A percentile compares a stretch with the other conserved stretches of the same genome.
These are phyloP conservation scores for Brachypodius melanocephalos DNA, from an alignment of 2,113 vertebrate species.

Conservation along the genomic window DNA sequence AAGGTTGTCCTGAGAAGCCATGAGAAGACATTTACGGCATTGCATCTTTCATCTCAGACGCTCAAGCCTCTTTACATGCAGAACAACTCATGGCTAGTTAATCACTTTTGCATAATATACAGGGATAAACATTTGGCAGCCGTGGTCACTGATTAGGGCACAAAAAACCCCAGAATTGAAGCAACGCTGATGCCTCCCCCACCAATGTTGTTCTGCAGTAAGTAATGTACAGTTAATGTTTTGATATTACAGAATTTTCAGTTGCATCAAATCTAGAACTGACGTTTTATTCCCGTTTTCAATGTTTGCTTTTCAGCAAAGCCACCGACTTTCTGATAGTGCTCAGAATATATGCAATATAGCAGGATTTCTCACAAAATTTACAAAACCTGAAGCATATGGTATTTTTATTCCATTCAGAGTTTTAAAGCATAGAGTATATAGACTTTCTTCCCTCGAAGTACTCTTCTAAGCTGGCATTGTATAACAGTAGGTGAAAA, in stretches of 20 bases:
- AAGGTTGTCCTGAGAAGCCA: neutral
- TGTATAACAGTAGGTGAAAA: constrained; percentile 59
- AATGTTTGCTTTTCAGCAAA: constrained; percentile 1
- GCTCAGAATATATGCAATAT: neutral
- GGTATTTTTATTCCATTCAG: constrained; percentile 30
- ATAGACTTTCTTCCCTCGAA: constrained; percentile 20
- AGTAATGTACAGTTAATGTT: neutral
- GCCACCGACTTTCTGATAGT: neutral
- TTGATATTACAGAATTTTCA: neutral
- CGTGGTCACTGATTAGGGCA: neutral
- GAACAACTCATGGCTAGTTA: neutral
- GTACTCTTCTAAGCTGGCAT: constrained; percentile 42
- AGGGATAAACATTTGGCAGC: neutral
- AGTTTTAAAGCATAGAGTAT: constrained; percentile 27
- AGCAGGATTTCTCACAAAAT: neutral
- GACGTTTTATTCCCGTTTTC: neutral
- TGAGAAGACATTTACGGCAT: neutral
- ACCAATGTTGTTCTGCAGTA: neutral
- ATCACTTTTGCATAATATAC: neutral
- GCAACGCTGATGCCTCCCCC: neutral
- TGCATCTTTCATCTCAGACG: neutral
- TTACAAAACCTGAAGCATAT: neutral
- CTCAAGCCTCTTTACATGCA: neutral
- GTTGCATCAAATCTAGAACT: neutral
- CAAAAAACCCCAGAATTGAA: neutral